Percentiles rank a stretch among this genome's conserved stretches.
Conservation (phyloP, 2,113 vertebrate genomes). For the Notarius lentiginosus region DNA sequence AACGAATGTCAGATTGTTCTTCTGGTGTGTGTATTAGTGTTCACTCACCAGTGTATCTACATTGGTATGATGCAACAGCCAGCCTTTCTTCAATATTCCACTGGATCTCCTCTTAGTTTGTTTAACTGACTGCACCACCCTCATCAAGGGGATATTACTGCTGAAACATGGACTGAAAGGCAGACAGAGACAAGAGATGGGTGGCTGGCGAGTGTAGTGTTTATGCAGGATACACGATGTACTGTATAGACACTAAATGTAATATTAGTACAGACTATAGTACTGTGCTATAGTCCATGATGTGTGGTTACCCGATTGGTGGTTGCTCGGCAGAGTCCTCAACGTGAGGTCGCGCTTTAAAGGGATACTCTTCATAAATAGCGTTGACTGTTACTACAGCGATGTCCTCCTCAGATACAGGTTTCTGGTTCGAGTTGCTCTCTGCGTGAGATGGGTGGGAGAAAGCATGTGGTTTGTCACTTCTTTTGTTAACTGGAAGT, state of each 20-base stretch:
- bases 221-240: background rate
- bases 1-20: background rate
- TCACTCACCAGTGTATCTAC: constrained; percentile 67
- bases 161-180: constrained; percentile 68
- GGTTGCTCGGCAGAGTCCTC: constrained; percentile 41
- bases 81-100: constrained; percentile 66
- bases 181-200: background rate
- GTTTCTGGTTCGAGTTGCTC: background rate
- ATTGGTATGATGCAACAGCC: constrained; percentile 72
- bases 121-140: constrained; percentile 71
- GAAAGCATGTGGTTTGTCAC: background rate
- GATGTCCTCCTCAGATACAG: constrained; percentile 16
- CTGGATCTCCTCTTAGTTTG: constrained; percentile 65
- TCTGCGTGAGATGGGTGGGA: constrained; percentile 12
- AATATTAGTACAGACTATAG: background rate
- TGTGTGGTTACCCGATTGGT: constrained; percentile 61
- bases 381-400: constrained; percentile 37
- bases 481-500: too few species aligned
- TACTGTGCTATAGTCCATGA: background rate
- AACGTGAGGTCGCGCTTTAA: background rate
- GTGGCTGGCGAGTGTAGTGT: background rate
- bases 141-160: constrained; percentile 75
- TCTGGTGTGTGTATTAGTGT: constrained; percentile 1
- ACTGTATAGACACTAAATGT: background rate
- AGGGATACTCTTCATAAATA: constrained; percentile 46